phyloP scores from a whole-genome alignment of 1,140 invertebrate species.

The Zaprionus camerounensis region DNA sequence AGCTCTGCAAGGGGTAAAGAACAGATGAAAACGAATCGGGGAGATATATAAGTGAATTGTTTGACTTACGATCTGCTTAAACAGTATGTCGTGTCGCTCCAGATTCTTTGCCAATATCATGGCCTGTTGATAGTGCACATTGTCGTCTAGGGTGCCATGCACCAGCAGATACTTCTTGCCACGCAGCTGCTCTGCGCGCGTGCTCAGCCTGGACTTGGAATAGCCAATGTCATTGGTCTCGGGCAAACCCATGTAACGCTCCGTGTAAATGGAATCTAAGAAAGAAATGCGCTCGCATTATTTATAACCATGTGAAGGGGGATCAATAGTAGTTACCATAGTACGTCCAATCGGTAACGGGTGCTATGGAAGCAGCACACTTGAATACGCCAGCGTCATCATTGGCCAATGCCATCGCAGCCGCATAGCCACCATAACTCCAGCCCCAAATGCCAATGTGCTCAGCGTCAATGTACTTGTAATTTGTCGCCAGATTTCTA shows the following conservation, averaged over 20 bases:
- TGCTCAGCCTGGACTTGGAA: conserved; percentile 89
- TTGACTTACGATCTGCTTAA: conserved; percentile 92
- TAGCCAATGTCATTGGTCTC: conserved; percentile 92
- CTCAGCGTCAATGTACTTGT: conserved; percentile 88
- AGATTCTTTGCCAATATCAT: conserved; percentile 94
- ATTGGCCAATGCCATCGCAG: conserved; percentile 92
- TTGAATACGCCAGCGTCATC: conserved; percentile 90
- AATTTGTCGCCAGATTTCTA: conserved; percentile 86
- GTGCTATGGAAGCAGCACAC: conserved; percentile 97
- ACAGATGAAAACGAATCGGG: background rate
- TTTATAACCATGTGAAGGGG: conserved; percentile 45
- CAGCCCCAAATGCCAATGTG: conserved; percentile 94
- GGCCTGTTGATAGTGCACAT: conserved; percentile 98
- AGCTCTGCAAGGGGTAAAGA: conserved; percentile 89
- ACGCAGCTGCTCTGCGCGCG: conserved; percentile 87
- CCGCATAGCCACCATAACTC: conserved; percentile 96
- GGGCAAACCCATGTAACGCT: conserved; percentile 96
- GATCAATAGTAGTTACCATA: conserved; percentile 87
- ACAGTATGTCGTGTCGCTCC: conserved; percentile 93
- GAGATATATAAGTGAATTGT: background rate
- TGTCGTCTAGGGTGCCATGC: conserved; percentile 97
- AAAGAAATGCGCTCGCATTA: too few relatives aligned
- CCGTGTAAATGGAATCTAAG: conserved; percentile 97
- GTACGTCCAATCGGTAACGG: conserved; percentile 94
- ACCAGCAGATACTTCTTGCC: conserved; percentile 93